These are phyloP conservation scores for Callopanchax toddi DNA, from an alignment of 2,113 vertebrate species.

Conservation along the genomic window DNA sequence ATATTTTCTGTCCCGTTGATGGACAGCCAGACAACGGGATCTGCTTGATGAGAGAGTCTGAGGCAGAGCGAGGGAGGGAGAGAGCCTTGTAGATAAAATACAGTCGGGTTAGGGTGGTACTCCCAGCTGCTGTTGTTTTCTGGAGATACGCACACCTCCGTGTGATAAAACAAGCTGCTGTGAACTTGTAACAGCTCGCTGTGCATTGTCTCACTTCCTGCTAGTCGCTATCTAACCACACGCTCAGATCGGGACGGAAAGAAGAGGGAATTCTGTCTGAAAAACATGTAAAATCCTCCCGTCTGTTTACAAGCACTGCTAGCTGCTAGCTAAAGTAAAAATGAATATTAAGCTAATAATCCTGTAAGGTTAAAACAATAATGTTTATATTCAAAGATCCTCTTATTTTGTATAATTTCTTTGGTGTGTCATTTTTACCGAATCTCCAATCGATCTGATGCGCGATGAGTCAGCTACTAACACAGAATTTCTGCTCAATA, in stretches of 20 bases:
- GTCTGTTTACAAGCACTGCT: no score
- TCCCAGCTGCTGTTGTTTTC: constrained; percentile 8
- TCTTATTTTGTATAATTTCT: no score
- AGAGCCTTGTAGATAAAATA: constrained; percentile 47
- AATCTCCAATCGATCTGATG: no score
- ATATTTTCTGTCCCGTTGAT: constrained; percentile 23
- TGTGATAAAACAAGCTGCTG: not conserved
- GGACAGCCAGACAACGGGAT: constrained; percentile 51
- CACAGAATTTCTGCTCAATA: no score
- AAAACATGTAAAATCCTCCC: no score
- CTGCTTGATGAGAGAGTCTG: constrained; percentile 46
- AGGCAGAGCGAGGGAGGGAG: constrained; percentile 46
- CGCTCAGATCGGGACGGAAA: not conserved
- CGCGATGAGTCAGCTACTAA: no score
- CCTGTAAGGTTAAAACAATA: no score
- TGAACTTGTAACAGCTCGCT: not conserved
- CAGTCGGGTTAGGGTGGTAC: constrained; percentile 16
- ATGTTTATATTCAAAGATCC: no score
- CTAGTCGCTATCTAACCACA: not conserved
- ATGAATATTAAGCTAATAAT: no score
- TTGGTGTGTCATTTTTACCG: no score
- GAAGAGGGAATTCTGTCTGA: not conserved
- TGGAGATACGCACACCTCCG: not conserved
- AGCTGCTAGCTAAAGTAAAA: no score
- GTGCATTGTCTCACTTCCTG: constrained; percentile 4